Evolutionary conservation across 2,888 invertebrate species (phyloP).

Genomic region (Terebella lapidaria): DNA sequence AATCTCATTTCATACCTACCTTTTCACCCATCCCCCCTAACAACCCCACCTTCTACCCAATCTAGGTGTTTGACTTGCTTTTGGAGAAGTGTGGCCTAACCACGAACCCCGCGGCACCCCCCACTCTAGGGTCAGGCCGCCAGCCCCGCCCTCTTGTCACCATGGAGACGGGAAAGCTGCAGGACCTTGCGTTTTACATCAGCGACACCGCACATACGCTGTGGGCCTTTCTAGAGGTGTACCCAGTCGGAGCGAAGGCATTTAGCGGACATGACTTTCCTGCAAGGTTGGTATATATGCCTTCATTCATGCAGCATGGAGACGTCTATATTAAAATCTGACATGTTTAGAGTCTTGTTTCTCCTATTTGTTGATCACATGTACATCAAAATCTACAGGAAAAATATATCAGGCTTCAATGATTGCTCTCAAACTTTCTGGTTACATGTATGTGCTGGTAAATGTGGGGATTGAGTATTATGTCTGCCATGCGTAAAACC

Average conservation of each 20-base stretch:
- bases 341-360: not conserved
- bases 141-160: slow-evolving; percentile 20
- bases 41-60: too few relatives aligned
- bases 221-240: slow-evolving; percentile 66
- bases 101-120: too few relatives aligned
- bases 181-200: slow-evolving; percentile 66
- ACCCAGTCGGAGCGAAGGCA: slow-evolving; percentile 59
- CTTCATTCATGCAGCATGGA: not conserved
- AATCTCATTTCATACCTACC: too few relatives aligned
- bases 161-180: slow-evolving; percentile 51
- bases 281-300: slow-evolving; percentile 4
- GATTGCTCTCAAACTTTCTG: not conserved
- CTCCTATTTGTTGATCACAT: not conserved
- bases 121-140: too few relatives aligned
- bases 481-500: too few relatives aligned
- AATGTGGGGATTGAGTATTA: too few relatives aligned
- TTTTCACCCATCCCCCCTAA: too few relatives aligned
- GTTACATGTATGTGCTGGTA: too few relatives aligned
- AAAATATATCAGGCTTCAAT: not conserved
- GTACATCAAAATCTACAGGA: not conserved
- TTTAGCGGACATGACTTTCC: slow-evolving; percentile 59
- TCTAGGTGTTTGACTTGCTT: too few relatives aligned
- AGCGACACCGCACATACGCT: slow-evolving; percentile 69
- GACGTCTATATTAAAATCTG: not conserved
- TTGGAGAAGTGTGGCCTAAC: too few relatives aligned